Evolutionary conservation across 1,140 invertebrate species (phyloP), one percentile per base, ranked within the genome.

Genomic region (Drosophila lacteicornis): DNA sequence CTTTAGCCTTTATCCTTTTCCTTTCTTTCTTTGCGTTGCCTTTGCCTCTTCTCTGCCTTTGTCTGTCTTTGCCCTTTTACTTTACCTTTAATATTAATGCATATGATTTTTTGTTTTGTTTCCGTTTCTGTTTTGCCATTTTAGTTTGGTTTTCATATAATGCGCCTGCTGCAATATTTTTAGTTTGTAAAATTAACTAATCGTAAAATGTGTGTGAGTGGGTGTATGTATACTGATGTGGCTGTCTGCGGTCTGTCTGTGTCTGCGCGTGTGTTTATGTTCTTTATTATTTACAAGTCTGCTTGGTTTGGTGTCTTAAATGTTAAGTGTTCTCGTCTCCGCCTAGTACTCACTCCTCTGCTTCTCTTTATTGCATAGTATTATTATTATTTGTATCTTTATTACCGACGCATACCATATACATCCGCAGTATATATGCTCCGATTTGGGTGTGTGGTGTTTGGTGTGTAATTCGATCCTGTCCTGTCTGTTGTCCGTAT

Each of bases 151-250:
- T 84, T 75, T 79, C 59, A 86, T 86, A 70, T 85, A 80, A 82
- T 68, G 75, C 81, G 74, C 75, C 80, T 75, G 77, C 65, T 83
- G 71, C 47, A 66, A 86, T 86, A 86, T 65, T 70, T 75, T 58
- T 69, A 57, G 49, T 68, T 59, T 67, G 84, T 88, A 80, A 80
- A 80, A 84, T 87, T 83, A 87, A 80, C 80, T 88, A 87, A 88
- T 80, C 76, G 84, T 88, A 83, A 87, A 87, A 80, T 87, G 79
- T 82, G 65, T 59, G 22, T 77, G 11, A 75, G 25, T 59, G 56
- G 42, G 22, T 66, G 55, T 66, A 53, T 80, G 60, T 75, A 49
- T 71, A 70, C 50, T 71, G 66, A 71, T 84, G 62, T 50, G 62
- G 50, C 22, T 67, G 62, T 71, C 49, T 66, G 65, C 49, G 56